Percentiles rank a stretch among this genome's conserved stretches.
Evolutionary conservation across 2,113 vertebrate genomes (phyloP).

Genomic region (Anolis sagrei): DNA sequence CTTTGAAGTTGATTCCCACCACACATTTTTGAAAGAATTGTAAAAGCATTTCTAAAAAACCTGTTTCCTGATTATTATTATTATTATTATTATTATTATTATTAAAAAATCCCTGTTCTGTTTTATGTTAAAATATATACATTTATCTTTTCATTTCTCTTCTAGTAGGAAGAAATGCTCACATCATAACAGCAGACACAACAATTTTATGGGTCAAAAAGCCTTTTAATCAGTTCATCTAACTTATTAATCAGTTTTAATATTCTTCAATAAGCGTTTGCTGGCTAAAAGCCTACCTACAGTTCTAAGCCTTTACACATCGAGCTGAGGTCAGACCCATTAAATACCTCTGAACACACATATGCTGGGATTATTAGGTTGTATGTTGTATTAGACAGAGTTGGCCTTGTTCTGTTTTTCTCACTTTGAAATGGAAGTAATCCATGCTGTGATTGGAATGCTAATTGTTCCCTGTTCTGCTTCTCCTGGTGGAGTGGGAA

Average conservation of each 20-base stretch:
- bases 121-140: background rate
- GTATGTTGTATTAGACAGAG: background rate
- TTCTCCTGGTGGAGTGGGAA: background rate
- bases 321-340: background rate
- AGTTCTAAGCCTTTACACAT: background rate
- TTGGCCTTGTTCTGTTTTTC: background rate
- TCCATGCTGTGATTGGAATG: background rate
- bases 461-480: background rate
- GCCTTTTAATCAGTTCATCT: conserved; percentile 11
- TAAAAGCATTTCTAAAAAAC: background rate
- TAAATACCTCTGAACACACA: background rate
- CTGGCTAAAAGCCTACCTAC: background rate
- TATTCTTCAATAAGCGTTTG: background rate
- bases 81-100: too few relatives aligned
- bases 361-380: background rate
- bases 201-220: background rate
- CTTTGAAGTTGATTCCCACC: background rate
- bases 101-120: too few relatives aligned
- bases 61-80: background rate
- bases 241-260: background rate
- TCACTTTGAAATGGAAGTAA: background rate
- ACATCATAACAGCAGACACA: background rate
- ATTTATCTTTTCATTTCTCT: background rate
- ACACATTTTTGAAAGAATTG: background rate
- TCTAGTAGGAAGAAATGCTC: background rate